phyloP scores from a whole-genome alignment of 2,113 vertebrate species.

The Sebastes schlegelii region DNA sequence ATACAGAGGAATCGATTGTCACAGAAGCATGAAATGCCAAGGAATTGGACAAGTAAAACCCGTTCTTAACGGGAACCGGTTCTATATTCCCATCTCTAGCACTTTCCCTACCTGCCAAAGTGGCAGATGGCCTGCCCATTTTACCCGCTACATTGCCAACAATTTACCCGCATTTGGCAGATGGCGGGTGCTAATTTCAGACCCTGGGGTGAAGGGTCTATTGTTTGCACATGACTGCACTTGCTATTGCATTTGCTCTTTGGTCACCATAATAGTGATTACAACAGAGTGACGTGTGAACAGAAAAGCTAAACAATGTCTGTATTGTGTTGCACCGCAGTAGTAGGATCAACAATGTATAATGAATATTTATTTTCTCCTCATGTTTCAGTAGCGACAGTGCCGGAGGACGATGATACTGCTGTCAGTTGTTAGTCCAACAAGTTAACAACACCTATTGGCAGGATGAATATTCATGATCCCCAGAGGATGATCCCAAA shows the following conservation, averaged over 20 bases:
- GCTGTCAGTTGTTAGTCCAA: not conserved
- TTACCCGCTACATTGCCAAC: no score
- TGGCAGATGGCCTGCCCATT: no score
- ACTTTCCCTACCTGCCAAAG: no score
- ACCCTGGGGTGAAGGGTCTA: not conserved
- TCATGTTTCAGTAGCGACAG: not conserved
- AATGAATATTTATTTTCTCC: not conserved
- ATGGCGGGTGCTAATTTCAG: no score
- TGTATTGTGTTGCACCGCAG: constrained; percentile 2
- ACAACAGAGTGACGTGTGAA: constrained; percentile 4
- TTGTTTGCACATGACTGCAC: constrained; percentile 7
- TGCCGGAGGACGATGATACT: not conserved
- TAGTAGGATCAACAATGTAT: not conserved
- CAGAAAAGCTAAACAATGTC: constrained; percentile 1
- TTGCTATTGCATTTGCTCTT: constrained; percentile 16
- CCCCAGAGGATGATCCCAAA: not conserved
- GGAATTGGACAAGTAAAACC: no score
- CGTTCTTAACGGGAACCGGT: no score
- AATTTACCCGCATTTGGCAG: no score
- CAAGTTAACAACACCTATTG: not conserved
- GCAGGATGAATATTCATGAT: not conserved
- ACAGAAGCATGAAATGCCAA: no score
- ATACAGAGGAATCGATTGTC: no score
- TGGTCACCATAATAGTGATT: constrained; percentile 7
- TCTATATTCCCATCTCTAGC: no score